Evolutionary conservation across 2,113 vertebrate genomes (phyloP).

Genomic region (Thymallus thymallus): DNA sequence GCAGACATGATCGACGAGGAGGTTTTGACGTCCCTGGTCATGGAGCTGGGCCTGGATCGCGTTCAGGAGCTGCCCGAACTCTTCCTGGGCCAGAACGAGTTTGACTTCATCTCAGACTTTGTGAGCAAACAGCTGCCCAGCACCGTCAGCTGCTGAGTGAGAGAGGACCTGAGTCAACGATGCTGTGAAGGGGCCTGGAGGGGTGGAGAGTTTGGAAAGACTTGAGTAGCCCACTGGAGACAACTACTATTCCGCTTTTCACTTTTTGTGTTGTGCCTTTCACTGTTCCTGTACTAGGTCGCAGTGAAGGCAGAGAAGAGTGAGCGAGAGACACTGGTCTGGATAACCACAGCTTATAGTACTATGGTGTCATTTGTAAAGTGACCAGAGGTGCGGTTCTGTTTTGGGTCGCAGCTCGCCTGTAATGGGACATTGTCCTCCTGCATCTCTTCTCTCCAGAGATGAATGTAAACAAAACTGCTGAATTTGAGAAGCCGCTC

Average conservation of each 20-base stretch:
- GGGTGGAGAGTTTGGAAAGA: slow-evolving; percentile 27
- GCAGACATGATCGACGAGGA: slow-evolving; percentile 96
- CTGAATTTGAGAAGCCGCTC: slow-evolving; percentile 68
- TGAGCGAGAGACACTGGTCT: slow-evolving; percentile 36
- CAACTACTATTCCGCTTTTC: slow-evolving; percentile 11
- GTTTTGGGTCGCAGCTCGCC: slow-evolving; percentile 21
- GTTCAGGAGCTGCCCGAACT: slow-evolving; percentile 97
- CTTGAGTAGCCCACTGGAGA: slow-evolving; percentile 16
- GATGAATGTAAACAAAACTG: slow-evolving; percentile 76
- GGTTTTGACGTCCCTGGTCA: slow-evolving; percentile 89
- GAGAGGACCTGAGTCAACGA: slow-evolving; percentile 5
- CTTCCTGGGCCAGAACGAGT: slow-evolving; percentile 96
- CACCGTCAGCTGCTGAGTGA: slow-evolving; percentile 90
- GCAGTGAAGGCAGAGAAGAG: slow-evolving; percentile 23
- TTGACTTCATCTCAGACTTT: slow-evolving; percentile 97
- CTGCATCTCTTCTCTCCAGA: slow-evolving; percentile 43
- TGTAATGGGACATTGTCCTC: slow-evolving; percentile 15
- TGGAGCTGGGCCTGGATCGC: slow-evolving; percentile 93
- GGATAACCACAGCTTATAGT: slow-evolving; percentile 49
- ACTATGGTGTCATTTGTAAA: slow-evolving; percentile 27
- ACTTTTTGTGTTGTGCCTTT: slow-evolving; percentile 46
- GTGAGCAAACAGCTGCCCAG: slow-evolving; percentile 93
- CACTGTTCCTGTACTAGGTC: slow-evolving; percentile 30
- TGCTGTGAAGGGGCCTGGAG: slow-evolving; percentile 1
- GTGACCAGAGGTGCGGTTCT: slow-evolving; percentile 35